Base-by-base conservation (phyloP, 2,888 invertebrate species). In the Creontiades dilutus region DNA sequence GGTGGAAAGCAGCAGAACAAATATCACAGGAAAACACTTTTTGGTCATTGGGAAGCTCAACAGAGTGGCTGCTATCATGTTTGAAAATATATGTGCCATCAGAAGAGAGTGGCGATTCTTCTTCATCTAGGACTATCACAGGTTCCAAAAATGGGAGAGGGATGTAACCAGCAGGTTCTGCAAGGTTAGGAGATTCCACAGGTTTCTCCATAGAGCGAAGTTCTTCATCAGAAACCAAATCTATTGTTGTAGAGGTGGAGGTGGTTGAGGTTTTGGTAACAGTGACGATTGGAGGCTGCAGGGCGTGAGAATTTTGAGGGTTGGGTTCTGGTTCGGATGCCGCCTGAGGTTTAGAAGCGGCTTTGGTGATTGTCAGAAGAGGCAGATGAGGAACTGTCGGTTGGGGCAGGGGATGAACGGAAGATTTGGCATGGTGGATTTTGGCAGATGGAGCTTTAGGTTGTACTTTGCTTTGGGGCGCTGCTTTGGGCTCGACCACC, bases 1-100 rank as follows among this genome's bases (percentile, higher is more conserved):
- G 93, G 76, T 93, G 93, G 91, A 94, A 94, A 2, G 93, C 92
- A 0, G 93, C 93, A 1, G 92, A 92, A 92, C 94, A 94, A n/a
- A 94, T 93, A 91, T 94, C 94, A 92, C 94, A 94, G 0, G 92
- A 91, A 75, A 91, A 92, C 75, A 92, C 90, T 76, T 92, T 92
- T 47, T 92, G 92, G 19, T 92, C 92, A 81, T 91, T 91, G 13
- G 91, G 91, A 19, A 91, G 76, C 19, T 91, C 90, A 28, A 91
- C 86, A 19, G 91, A 91, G 89, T 91, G 91, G 37, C 86, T 89
- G 61, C 84, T 88, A 80, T 92, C 92, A 13, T 91, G 90, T 89
- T 91, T 91, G 86, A 92, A 92, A n/a, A 91, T 48, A 89, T 92
- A 92, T 19, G 90, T 91, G 23, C 90, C 86, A 28, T 91, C 91